phyloP scores from a whole-genome alignment of 2,797 vertebrate genomes.

The Gymnocypris eckloni region DNA sequence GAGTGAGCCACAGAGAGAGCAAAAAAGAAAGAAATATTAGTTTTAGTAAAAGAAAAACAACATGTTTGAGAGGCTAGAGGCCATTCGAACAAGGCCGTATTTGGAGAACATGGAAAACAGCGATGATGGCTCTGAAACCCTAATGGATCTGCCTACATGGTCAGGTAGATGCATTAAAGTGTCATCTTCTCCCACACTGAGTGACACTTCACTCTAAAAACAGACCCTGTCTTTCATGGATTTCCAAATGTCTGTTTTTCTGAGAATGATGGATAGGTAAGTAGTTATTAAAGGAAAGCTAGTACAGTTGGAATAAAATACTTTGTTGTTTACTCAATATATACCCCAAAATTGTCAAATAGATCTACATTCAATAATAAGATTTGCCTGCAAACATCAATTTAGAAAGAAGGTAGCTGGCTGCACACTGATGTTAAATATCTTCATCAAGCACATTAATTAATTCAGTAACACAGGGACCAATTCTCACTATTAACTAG shows the following conservation, averaged over 20 bases:
- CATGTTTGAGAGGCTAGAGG: constrained; percentile 23
- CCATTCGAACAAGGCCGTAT: not conserved
- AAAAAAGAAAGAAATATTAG: constrained; percentile 5
- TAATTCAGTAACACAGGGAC: too few relatives aligned
- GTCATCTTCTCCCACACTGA: constrained; percentile 35
- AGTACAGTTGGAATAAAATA: not conserved
- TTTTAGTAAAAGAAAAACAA: constrained; percentile 35
- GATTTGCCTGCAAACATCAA: not conserved
- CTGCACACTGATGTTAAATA: not conserved
- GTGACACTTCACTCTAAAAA: constrained; percentile 40
- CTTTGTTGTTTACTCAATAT: not conserved
- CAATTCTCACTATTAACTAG: not conserved
- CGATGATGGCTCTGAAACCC: constrained; percentile 21
- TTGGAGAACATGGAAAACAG: constrained; percentile 31
- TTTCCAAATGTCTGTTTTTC: constrained; percentile 33
- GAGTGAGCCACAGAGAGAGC: not conserved
- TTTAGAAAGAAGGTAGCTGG: not conserved
- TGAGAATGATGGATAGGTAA: constrained; percentile 25
- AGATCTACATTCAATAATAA: not conserved
- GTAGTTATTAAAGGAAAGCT: constrained; percentile 7
- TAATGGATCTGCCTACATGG: constrained; percentile 45
- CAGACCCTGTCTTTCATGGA: constrained; percentile 20
- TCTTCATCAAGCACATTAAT: not conserved
- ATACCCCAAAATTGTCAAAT: not conserved
- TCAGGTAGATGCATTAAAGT: constrained; percentile 31